Evolutionary conservation across 2,113 vertebrate genomes (phyloP), one percentile per base, ranked within the genome.

Genomic region (Cochlearius cochlearius): DNA sequence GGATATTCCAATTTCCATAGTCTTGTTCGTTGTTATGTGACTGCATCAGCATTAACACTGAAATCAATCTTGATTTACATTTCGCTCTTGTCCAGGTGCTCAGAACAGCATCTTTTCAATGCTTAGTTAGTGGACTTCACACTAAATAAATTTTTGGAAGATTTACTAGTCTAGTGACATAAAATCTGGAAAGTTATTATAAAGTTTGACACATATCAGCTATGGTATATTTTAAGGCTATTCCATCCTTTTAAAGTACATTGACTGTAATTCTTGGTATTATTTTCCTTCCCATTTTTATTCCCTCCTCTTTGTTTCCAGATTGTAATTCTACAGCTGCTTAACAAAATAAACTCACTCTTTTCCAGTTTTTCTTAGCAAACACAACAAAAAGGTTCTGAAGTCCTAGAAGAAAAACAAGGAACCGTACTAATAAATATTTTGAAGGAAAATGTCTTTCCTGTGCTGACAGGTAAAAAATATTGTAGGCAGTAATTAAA

Each of bases 41-140:
- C 84, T 82, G 84, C 62, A 63, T 59, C 89, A 85, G 47, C 72
- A 71, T 81, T 74, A 62, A 36, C 73, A 68, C 77, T 82, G 84
- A 91, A 91, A 96, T 96, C 87, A 91, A 56, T 94, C 80, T 91
- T 81, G 66, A 94, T 96, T 92, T 96, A 79, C 84, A 81, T 95
- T 95, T 92, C 91, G 12, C 64, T 95, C 77, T 55, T 56, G 52
- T 72, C 75, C 68, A 87, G 56, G 59, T 71, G 60, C 91, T 91
- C 68, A 81, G 64, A 92, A 56, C 52, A 89, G 59, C 59, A 75
- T 17, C 22, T 91, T 80, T 78, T 55, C 64, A 45, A n/a, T 23
- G 47, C 60, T 90, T 55, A 79, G 20, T 91, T 84, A 81, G 58
- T 67, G 38, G 60, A 60, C 47, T 87, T 81, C 14, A 30, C 60